Evolutionary conservation across 2,797 vertebrate genomes (phyloP).

Genomic region (Enoplosus armatus): DNA sequence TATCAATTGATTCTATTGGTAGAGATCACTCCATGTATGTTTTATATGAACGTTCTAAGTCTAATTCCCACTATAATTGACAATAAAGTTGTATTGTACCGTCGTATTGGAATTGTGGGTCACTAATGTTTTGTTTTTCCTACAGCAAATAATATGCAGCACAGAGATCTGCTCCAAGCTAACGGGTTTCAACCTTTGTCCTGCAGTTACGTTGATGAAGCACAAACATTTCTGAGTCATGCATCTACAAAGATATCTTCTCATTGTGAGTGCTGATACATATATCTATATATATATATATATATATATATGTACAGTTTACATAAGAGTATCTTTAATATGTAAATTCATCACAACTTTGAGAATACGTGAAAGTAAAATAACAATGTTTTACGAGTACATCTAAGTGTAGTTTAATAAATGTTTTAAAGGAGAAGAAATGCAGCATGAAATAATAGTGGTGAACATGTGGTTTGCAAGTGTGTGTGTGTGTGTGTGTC

Average conservation of each 20-base stretch:
- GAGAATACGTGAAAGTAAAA: conserved; percentile 1
- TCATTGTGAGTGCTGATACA: not conserved
- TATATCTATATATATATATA: too few relatives aligned
- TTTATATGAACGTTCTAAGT: not conserved
- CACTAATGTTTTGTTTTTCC: not conserved
- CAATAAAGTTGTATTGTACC: not conserved
- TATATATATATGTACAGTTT: not conserved
- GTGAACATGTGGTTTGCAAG: conserved; percentile 33
- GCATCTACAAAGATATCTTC: not conserved
- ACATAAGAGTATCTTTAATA: not conserved
- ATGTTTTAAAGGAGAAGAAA: conserved; percentile 8
- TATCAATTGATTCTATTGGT: not conserved
- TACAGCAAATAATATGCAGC: not conserved
- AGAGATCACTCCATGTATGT: not conserved
- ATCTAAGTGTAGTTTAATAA: not conserved
- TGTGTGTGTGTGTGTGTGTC: conserved; percentile 22
- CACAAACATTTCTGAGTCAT: not conserved
- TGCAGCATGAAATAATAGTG: not conserved
- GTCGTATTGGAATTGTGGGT: not conserved
- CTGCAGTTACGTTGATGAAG: too few relatives aligned
- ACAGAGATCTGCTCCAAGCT: not conserved
- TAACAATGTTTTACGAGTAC: not conserved
- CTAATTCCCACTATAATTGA: not conserved
- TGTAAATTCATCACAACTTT: not conserved
- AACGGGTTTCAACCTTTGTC: too few relatives aligned